Conservation (phyloP, 2,797 vertebrate genomes). For the Sebastes umbrosus region DNA sequence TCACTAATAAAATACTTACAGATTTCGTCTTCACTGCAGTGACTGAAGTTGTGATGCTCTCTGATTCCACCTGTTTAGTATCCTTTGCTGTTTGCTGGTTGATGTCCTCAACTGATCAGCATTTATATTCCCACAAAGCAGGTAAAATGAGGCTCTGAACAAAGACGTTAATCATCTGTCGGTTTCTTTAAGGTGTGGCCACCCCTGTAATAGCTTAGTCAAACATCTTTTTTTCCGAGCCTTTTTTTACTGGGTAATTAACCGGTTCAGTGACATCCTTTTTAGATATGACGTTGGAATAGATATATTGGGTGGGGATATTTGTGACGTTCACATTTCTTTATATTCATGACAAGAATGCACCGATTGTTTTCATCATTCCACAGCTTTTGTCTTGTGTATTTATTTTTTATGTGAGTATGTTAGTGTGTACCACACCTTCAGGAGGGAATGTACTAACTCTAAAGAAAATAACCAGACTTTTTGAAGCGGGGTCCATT, state of each 20-base stretch:
- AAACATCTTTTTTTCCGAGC: too few species aligned
- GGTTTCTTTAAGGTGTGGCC: not conserved
- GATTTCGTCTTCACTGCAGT: not conserved
- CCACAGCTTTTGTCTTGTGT: not conserved
- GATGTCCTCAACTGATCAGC: not conserved
- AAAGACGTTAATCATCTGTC: too few species aligned
- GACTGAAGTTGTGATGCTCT: not conserved
- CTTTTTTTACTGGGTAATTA: too few species aligned
- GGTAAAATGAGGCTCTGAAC: not conserved
- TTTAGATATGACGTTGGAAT: not conserved
- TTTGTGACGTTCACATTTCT: too few species aligned
- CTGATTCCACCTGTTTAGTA: not conserved
- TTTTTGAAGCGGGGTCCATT: not conserved
- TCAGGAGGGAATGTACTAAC: too few species aligned
- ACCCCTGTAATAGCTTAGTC: too few species aligned
- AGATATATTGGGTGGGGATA: too few species aligned
- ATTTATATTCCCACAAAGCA: not conserved
- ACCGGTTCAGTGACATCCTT: not conserved
- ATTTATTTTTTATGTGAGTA: too few species aligned
- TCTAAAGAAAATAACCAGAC: too few species aligned
- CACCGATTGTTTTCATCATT: not conserved
- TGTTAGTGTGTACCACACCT: too few species aligned
- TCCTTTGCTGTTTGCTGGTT: not conserved
- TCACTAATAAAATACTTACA: not conserved
- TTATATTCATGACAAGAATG: not conserved